Evolutionary conservation across 53 echinoderm and acorn worm species (phyloP).

Genomic region (Temnopleurus reevesii): DNA sequence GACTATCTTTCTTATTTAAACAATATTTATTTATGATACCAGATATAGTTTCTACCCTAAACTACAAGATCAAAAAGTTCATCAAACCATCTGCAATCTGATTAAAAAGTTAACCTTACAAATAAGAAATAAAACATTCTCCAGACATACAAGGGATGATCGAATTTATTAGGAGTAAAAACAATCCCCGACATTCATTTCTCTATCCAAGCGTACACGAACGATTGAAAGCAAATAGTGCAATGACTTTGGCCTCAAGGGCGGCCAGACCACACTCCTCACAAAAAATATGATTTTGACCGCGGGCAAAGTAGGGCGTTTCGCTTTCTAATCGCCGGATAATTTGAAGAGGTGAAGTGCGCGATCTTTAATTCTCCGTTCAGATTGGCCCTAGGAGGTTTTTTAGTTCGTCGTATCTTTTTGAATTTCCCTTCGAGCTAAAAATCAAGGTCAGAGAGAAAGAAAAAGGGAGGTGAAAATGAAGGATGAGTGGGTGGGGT

Average conservation of each 20-base stretch:
- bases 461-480: background rate
- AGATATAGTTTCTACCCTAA: too few species aligned
- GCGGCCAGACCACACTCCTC: conserved; percentile 4
- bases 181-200: background rate
- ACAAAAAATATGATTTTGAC: conserved; percentile 40
- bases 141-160: background rate
- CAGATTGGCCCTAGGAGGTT: background rate
- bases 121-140: background rate
- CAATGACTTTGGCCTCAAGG: conserved; percentile 50
- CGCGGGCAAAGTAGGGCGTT: conserved; percentile 41
- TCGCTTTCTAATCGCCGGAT: conserved; percentile 29
- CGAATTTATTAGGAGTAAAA: background rate
- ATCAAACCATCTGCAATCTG: background rate
- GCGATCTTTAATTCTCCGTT: background rate
- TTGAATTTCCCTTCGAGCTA: conserved; percentile 15
- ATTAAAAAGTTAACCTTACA: background rate
- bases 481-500: background rate
- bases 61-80: background rate
- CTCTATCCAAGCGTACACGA: background rate
- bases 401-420: background rate
- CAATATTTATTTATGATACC: too few species aligned
- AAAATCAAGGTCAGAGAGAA: conserved; percentile 36
- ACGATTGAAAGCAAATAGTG: conserved; percentile 12
- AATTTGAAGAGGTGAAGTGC: conserved; percentile 39
- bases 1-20: too few species aligned